Evolutionary conservation across 2,888 invertebrate species (phyloP).

Genomic region (Eutolmus rufibarbis): DNA sequence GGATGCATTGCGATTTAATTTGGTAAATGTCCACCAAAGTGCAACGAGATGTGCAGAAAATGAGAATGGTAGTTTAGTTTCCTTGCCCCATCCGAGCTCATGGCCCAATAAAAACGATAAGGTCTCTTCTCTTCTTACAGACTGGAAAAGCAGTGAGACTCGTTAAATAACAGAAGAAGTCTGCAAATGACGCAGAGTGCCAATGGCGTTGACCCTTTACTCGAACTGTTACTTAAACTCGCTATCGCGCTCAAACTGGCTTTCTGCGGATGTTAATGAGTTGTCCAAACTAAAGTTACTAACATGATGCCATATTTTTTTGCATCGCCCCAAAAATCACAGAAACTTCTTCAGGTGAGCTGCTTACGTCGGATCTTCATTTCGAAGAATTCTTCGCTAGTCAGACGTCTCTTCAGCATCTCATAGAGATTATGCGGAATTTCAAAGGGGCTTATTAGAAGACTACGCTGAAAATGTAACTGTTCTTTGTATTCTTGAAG

Average conservation of each 20-base stretch:
- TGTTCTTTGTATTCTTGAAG: background rate
- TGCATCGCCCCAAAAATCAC: background rate
- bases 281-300: slow-evolving; percentile 6
- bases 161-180: background rate
- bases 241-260: background rate
- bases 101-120: slow-evolving; percentile 9
- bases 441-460: background rate
- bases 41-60: background rate
- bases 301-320: slow-evolving; percentile 8
- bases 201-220: slow-evolving; percentile 22
- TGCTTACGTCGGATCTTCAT: background rate
- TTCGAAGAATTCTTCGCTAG: background rate
- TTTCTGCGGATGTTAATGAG: slow-evolving; percentile 31
- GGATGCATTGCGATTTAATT: background rate
- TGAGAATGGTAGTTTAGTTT: background rate
- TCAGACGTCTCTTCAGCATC: background rate
- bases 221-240: background rate
- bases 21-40: background rate
- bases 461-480: background rate
- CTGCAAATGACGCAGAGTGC: background rate
- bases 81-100: background rate
- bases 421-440: background rate
- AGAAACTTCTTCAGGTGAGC: background rate
- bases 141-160: background rate
- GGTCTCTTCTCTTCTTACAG: background rate